Base-by-base conservation (phyloP, 2,888 invertebrate species). In the Ormyrus thymus region DNA sequence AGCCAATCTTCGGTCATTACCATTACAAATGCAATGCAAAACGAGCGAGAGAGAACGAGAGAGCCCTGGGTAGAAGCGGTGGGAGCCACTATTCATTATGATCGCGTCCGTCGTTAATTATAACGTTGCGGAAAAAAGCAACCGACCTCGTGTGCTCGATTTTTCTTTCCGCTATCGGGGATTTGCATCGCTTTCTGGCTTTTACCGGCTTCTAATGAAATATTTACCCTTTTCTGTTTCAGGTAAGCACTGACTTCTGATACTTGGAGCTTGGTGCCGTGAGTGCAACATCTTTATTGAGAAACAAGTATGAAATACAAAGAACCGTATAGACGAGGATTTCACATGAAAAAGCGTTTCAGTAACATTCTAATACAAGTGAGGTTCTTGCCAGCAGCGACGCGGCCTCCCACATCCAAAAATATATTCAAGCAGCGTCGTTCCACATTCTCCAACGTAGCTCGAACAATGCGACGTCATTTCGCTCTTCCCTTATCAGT, bases 1-100 rank as follows among this genome's bases (percentile, higher is more conserved):
- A 53, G 66, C 69, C 75, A 75, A 79, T 79, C 75, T 71, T 79
- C 53, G 75, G 71, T 56, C 71, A 75, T 79, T 79, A 75, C 75
- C 79, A 79, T 75, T 66, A 61, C 79, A 75, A 75, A 75, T 79
- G 65, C 55, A 74, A 78, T 73, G 78, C 77, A 65, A 65, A 71
- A 71, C 70, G 65, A 50, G 51, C 11, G 11, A n/a, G 15, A 9
- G 13, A 29, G 56, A 11, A 29, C 46, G 13, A 15, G 50, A 51
- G 65, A 13, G 48, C 51, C 58, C 13, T 29, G 61, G 64, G 70
- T 29, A 43, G 68, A 13, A 0, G 46, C 51, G 8, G 7, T 10
- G 9, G 10, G 45, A 9, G 45, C 61, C 68, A 45, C 58, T 74
- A 58, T 74, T 69, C 69, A 74, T 74, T 78, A 73, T 45, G 53